A percentile compares a stretch with the other conserved stretches of the same genome.
Evolutionary conservation across 1,140 invertebrate species (phyloP).

Genomic region (Drosophila littoralis): DNA sequence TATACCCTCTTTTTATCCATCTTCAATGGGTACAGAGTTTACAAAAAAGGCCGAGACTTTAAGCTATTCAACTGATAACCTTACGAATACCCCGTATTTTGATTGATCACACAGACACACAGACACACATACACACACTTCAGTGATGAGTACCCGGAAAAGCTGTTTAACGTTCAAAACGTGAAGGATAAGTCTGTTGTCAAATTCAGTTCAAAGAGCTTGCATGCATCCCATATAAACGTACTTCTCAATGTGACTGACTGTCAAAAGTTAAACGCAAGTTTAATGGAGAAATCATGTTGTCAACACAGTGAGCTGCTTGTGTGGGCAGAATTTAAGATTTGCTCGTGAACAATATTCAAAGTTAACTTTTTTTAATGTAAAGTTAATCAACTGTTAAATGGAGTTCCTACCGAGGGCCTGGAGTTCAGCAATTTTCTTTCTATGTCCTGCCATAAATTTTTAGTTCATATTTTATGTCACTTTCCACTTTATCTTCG

Average conservation of each 20-base stretch:
- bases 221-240: not conserved
- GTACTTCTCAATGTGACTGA: not conserved
- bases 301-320: not conserved
- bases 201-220: constrained; percentile 7
- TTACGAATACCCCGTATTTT: constrained; percentile 25
- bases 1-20: not conserved
- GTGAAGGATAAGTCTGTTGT: not conserved
- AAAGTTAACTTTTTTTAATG: constrained; percentile 2
- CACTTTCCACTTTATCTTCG: not conserved
- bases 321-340: not conserved
- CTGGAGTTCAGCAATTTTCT: not conserved
- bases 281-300: constrained; percentile 32
- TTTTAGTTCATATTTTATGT: not conserved
- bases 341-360: not conserved
- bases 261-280: constrained; percentile 2
- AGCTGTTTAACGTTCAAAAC: constrained; percentile 11
- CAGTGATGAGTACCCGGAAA: constrained; percentile 8
- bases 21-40: not conserved
- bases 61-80: constrained; percentile 15
- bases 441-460: not conserved
- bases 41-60: not conserved
- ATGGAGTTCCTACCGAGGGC: not conserved
- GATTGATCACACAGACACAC: constrained; percentile 31
- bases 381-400: constrained; percentile 12
- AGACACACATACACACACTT: not conserved